Conservation (phyloP, 2,888 invertebrate genomes). For the Phasia obesa region DNA sequence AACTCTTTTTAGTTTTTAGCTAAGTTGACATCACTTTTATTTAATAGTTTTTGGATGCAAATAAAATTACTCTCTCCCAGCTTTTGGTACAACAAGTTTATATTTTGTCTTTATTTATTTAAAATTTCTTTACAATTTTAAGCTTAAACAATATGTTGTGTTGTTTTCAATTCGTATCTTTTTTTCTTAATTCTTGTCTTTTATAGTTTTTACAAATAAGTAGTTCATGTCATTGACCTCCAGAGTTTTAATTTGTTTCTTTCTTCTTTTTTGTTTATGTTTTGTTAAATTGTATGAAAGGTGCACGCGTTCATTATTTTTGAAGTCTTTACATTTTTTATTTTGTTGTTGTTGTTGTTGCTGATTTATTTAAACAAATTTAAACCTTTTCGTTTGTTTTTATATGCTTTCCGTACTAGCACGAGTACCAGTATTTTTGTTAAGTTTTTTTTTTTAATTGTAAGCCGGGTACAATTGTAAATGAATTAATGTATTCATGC, state of each 20-base stretch:
- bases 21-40: constrained; percentile 35
- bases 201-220: constrained; percentile 58
- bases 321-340: constrained; percentile 30
- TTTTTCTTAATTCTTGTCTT: constrained; percentile 30
- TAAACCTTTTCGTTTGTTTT: constrained; percentile 3
- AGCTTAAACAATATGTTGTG: constrained; percentile 46
- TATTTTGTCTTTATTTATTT: constrained; percentile 31
- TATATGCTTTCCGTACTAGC: neutral
- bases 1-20: neutral
- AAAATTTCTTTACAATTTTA: constrained; percentile 53
- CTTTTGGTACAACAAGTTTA: constrained; percentile 47
- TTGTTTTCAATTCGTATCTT: constrained; percentile 45
- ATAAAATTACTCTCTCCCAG: constrained; percentile 56
- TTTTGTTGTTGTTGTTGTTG: too few relatives aligned
- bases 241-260: constrained; percentile 31
- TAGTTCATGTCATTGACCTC: constrained; percentile 72
- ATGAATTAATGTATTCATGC: constrained; percentile 19
- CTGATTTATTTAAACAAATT: constrained; percentile 12
- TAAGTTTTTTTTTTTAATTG: constrained; percentile 31
- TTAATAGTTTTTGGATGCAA: constrained; percentile 19
- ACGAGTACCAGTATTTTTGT: neutral
- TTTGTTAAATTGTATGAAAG: constrained; percentile 61
- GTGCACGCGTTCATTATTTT: constrained; percentile 60
- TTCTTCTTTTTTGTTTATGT: constrained; percentile 8
- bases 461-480: constrained; percentile 1